Base-by-base conservation (phyloP, 2,113 vertebrate species). In the Athene noctua region DNA sequence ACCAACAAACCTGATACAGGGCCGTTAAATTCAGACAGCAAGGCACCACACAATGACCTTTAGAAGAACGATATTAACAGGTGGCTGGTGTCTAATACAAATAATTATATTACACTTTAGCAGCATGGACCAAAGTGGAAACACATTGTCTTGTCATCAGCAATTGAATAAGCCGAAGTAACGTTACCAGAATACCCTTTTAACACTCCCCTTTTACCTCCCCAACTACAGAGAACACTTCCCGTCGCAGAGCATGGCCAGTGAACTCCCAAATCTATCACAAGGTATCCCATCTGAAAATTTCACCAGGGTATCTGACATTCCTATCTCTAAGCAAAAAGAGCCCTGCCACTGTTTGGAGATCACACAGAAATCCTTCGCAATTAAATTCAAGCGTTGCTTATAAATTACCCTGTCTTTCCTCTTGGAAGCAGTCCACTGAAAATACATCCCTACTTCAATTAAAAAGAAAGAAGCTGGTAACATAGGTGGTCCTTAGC, bases 61-160 rank as follows among this genome's bases (percentile, higher is more conserved):
- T 98, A 98, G 86, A 95, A 98, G 98, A 99, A 98, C 67, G 98
- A 98, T 98, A 97, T 97, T 92, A 99, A 99, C 99, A 99, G 99
- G 98, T 99, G 99, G 98, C 90, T 95, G 97, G 91, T 72, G 80
- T 90, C 96, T 97, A 95, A 98, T 91, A 98, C 96, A 98, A 98
- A 98, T 97, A 98, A 98, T 97, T 98, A 97, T 96, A 98, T 98
- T 98, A 98, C 98, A 98, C 97, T 98, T 97, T 78, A 88, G 96
- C 96, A 98, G 97, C 27, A 9, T 88, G 91, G 90, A 97, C 95
- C 96, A 93, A 98, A 98, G 97, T 83, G 71, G 96, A 98, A 97
- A 98, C 90, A 97, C 98, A 97, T 98, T 98, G 98, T 98, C 97
- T 98, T 98, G 98, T 99, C 98, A 98, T 96, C 97, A 98, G 97